Evolutionary conservation across 1,140 invertebrate genomes (phyloP), one percentile per base, ranked within the genome.

Genomic region (Calephelis nemesis): DNA sequence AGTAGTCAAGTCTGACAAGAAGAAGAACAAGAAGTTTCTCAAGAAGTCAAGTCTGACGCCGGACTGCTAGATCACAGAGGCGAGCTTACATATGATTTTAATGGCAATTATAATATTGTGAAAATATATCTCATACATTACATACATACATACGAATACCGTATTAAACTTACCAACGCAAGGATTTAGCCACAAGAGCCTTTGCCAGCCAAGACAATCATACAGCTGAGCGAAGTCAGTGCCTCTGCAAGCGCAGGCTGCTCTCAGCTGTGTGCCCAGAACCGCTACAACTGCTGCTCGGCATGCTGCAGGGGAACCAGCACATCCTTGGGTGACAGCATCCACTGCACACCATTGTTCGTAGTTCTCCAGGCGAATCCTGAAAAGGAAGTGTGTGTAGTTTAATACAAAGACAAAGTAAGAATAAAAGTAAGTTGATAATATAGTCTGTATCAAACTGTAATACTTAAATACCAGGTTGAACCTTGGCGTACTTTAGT

Each of bases 321-420:
- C 97, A 81, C 97, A 98, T 75, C 96, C 96, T 82, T 96, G 96
- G 13, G 97, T 98, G 47, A 97, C 94, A 52, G 96, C 96, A 84
- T 98, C 97, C 63, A 97, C 96, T 0, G 97, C 96, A 87, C 97
- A 98, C 68, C 95, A 96, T 84, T 98, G 97, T 83, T 97, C 97
- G 88, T 97, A 98, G 84, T 95, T 94, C 82, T 97, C 97, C 74
- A 98, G 88, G 72, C 96, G 95, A 47, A 93, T 92, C 82, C 96
- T 97, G 87, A 0, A 70, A 78, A 60, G 15, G 12, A n/a, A 60
- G 13, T 40, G 4, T 13, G n/a, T 39, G 30, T 30, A 39, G 1
- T 62, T 12, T 42, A 30, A 30, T 4, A n/a, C 5, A 49, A 49
- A 13, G 5, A n/a, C n/a, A 3, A n/a, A 5, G 8, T n/a, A 2